A percentile compares a stretch with the other conserved stretches of the same genome.
Evolutionary conservation across 2,888 invertebrate genomes (phyloP).

Genomic region (Pachymerium ferrugineum): DNA sequence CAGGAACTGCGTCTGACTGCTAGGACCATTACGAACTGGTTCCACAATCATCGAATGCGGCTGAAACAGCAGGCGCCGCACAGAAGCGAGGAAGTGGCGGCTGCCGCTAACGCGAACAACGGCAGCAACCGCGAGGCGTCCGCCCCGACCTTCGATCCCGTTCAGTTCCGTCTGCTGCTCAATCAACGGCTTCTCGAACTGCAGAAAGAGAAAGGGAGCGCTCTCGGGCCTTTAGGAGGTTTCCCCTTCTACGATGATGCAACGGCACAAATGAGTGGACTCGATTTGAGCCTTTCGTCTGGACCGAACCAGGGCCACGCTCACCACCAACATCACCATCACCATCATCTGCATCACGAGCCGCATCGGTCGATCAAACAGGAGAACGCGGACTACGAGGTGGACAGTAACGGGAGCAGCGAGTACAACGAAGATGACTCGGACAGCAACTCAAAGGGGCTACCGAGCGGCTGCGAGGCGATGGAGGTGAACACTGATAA

Average conservation of each 20-base stretch:
- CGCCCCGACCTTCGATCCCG: constrained; percentile 66
- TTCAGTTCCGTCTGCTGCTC: constrained; percentile 79
- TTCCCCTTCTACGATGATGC: constrained; percentile 50
- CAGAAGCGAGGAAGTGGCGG: constrained; percentile 50
- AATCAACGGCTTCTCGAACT: constrained; percentile 83
- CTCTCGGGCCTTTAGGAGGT: constrained; percentile 46
- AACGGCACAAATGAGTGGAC: constrained; percentile 63
- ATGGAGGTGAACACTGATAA: not conserved
- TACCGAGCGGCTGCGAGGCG: constrained; percentile 35
- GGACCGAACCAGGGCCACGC: not conserved
- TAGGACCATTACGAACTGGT: constrained; percentile 98
- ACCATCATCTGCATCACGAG: constrained; percentile 3
- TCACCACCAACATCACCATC: constrained; percentile 28
- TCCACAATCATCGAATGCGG: constrained; percentile 98
- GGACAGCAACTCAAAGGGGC: constrained; percentile 32
- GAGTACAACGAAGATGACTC: constrained; percentile 61
- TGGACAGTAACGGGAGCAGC: constrained; percentile 65
- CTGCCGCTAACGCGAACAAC: constrained; percentile 33
- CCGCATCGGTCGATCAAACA: constrained; percentile 20
- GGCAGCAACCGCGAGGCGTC: constrained; percentile 38
- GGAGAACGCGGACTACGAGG: constrained; percentile 62
- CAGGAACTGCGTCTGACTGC: constrained; percentile 83
- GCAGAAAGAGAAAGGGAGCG: constrained; percentile 60
- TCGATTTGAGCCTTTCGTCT: constrained; percentile 75
- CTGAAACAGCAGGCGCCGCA: constrained; percentile 68